Conservation (phyloP, 2,797 vertebrate species). For the Acanthiza pusilla region DNA sequence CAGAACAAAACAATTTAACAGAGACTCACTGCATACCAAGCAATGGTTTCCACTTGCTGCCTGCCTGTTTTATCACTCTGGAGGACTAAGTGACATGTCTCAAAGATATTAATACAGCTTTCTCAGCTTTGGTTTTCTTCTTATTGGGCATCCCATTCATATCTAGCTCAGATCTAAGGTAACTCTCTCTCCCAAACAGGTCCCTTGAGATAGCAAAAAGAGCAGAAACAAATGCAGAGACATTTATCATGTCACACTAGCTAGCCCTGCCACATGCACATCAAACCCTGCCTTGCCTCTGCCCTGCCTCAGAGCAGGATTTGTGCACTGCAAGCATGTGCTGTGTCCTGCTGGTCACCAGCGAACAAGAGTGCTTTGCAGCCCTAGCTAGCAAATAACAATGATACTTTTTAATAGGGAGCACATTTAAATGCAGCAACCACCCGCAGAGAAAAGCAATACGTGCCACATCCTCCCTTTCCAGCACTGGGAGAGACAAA, state of each 20-base stretch:
- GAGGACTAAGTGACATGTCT: neutral
- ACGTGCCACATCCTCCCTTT: neutral
- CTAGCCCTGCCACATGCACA: neutral
- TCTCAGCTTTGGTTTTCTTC: neutral
- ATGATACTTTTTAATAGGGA: neutral
- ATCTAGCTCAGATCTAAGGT: neutral
- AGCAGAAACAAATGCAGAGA: neutral
- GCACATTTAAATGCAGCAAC: neutral
- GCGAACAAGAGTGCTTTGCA: neutral
- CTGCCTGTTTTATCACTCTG: neutral
- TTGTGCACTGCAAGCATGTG: neutral
- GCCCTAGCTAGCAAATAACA: neutral
- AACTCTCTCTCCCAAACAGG: neutral
- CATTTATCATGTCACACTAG: neutral
- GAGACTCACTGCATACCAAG: neutral
- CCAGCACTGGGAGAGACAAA: neutral
- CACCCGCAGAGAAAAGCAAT: neutral
- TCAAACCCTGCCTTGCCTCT: neutral
- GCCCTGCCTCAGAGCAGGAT: neutral
- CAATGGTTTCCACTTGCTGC: neutral
- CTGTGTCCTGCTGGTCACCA: neutral
- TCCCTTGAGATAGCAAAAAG: neutral
- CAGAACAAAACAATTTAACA: neutral
- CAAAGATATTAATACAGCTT: neutral
- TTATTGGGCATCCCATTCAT: neutral